phyloP scores from a whole-genome alignment of 2,888 invertebrate species.

The Lasius fuliginosus region DNA sequence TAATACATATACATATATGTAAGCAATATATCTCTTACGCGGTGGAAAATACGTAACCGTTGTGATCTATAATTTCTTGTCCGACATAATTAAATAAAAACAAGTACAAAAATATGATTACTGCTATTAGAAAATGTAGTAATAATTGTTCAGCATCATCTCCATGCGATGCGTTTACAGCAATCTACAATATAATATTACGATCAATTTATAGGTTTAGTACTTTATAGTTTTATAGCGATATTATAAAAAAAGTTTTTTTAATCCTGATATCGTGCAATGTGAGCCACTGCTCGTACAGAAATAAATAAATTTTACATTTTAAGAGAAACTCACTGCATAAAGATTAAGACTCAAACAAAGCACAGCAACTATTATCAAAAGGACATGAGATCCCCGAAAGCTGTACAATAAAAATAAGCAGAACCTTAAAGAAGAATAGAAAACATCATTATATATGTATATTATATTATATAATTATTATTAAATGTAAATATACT shows the following conservation, averaged over 20 bases:
- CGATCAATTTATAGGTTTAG: background rate
- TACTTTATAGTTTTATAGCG: background rate
- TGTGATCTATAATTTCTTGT: constrained; percentile 4
- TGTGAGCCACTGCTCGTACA: background rate
- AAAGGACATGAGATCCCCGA: background rate
- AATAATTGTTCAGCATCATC: background rate
- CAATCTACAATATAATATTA: background rate
- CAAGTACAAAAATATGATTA: background rate
- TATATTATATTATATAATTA: background rate
- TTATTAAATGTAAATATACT: background rate
- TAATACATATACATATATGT: background rate
- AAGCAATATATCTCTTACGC: background rate
- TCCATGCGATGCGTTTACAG: background rate
- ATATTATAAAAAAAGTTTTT: background rate
- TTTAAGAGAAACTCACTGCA: background rate
- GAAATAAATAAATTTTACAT: background rate
- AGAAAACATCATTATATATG: background rate
- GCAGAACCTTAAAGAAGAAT: background rate
- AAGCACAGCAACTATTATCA: background rate
- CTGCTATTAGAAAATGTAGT: background rate
- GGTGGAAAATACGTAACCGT: background rate
- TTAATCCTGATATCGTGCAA: background rate
- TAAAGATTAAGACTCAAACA: constrained; percentile 20
- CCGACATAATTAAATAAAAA: background rate
- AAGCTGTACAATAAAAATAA: background rate